Conservation (phyloP, 2,113 vertebrate species). For the Heteronetta atricapilla region DNA sequence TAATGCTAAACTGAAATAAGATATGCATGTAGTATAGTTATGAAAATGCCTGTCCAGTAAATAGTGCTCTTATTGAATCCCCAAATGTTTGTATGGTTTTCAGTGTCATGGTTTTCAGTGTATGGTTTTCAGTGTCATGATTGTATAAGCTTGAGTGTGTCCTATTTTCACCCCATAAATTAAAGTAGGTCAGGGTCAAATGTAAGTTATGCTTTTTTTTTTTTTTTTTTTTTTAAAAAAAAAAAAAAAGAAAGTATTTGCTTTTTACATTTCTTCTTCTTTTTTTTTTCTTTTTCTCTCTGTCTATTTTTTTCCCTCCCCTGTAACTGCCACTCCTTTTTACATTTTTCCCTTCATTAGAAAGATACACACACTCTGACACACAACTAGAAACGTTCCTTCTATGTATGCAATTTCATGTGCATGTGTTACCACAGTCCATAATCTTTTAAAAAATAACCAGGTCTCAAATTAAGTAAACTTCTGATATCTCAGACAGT, state of each 20-base stretch:
- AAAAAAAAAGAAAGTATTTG: constrained; percentile 61
- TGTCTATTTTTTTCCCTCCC: too few species aligned
- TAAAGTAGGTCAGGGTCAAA: constrained; percentile 56
- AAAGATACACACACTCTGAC: constrained; percentile 52
- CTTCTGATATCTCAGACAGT: constrained; percentile 34
- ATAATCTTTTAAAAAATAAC: constrained; percentile 32
- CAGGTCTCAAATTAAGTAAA: constrained; percentile 4
- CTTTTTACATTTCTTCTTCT: constrained; percentile 29
- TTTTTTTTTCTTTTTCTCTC: neutral
- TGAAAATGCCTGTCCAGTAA: constrained; percentile 62
- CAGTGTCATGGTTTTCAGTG: constrained; percentile 58
- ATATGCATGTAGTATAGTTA: neutral
- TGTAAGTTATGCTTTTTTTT: constrained; percentile 65
- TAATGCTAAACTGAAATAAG: constrained; percentile 55
- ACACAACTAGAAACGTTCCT: constrained; percentile 46
- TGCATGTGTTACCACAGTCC: neutral
- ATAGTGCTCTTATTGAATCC: constrained; percentile 38
- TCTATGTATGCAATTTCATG: constrained; percentile 24
- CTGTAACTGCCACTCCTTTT: constrained; percentile 36
- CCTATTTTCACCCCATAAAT: constrained; percentile 73
- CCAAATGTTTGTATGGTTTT: constrained; percentile 41
- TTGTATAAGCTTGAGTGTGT: constrained; percentile 56
- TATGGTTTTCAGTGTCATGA: constrained; percentile 59
- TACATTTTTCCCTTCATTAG: constrained; percentile 19
- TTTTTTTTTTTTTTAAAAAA: too few species aligned